Evolutionary conservation across 2,888 invertebrate species (phyloP).

Genomic region (Agriopis leucophaearia): DNA sequence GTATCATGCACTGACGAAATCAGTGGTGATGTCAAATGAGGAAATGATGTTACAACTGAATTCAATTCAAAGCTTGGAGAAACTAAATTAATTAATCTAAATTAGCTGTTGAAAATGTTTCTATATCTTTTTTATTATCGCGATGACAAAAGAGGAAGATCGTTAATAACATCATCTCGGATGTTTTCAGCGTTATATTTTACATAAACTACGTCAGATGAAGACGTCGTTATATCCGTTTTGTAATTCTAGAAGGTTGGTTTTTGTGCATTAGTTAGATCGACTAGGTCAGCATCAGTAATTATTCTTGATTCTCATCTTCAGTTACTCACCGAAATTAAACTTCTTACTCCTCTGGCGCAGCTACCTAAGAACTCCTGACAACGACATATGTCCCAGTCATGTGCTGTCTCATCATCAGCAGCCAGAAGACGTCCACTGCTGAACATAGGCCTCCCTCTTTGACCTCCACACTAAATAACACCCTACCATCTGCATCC

Average conservation of each 20-base stretch:
- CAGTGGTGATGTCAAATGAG: conserved; percentile 1
- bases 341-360: too few relatives aligned
- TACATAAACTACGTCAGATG: not conserved
- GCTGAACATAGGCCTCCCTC: too few relatives aligned
- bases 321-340: not conserved
- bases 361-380: too few relatives aligned
- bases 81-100: conserved; percentile 15
- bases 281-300: not conserved
- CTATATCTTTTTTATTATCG: conserved; percentile 15
- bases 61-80: conserved; percentile 1
- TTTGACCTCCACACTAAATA: too few relatives aligned
- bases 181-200: not conserved
- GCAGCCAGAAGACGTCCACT: too few relatives aligned
- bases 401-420: too few relatives aligned
- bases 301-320: not conserved
- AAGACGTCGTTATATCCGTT: not conserved
- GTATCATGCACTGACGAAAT: not conserved
- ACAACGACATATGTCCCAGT: too few relatives aligned
- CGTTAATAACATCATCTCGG: conserved; percentile 9
- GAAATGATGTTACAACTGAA: conserved; percentile 1
- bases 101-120: conserved; percentile 20
- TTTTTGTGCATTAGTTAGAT: too few relatives aligned
- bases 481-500: too few relatives aligned
- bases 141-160: conserved; percentile 19
- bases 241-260: too few relatives aligned